Percentiles rank a stretch among this genome's conserved stretches.
Conservation (phyloP, 2,888 invertebrate species). For the Eumerus sabulonum region DNA sequence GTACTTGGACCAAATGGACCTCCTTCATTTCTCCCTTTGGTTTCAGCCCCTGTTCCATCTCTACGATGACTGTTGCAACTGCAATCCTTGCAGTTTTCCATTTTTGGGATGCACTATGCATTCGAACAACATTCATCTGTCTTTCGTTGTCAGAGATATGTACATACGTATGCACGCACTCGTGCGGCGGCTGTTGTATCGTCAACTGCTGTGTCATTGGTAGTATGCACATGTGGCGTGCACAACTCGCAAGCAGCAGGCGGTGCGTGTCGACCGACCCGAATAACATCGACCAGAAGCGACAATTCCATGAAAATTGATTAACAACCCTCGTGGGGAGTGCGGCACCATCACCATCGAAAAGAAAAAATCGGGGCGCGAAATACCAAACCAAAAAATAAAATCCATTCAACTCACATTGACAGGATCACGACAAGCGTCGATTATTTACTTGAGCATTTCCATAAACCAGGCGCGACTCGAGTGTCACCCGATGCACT, state of each 20-base stretch:
- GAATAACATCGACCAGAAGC: constrained; percentile 41
- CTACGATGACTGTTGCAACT: not conserved
- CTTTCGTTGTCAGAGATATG: constrained; percentile 54
- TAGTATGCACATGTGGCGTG: constrained; percentile 54
- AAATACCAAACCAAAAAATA: constrained; percentile 12
- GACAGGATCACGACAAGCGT: constrained; percentile 29
- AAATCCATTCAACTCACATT: constrained; percentile 27
- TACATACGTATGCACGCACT: no score
- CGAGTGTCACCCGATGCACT: constrained; percentile 36
- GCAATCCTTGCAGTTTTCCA: constrained; percentile 46
- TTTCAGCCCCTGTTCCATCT: constrained; percentile 20
- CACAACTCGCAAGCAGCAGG: constrained; percentile 53
- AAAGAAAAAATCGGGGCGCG: constrained; percentile 2
- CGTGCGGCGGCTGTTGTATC: constrained; percentile 15
- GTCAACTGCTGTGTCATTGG: not conserved
- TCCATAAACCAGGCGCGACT: constrained; percentile 25
- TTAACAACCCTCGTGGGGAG: constrained; percentile 38
- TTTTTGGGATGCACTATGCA: constrained; percentile 51
- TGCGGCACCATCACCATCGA: no score
- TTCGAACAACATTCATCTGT: constrained; percentile 61
- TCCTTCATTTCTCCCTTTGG: constrained; percentile 5
- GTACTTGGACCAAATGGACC: constrained; percentile 37
- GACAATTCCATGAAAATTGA: constrained; percentile 51
- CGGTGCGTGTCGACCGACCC: constrained; percentile 66
- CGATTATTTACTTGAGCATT: constrained; percentile 36